These are phyloP conservation scores for Athalia cordata DNA, from an alignment of 2,888 invertebrate genomes.

Conservation along the genomic window DNA sequence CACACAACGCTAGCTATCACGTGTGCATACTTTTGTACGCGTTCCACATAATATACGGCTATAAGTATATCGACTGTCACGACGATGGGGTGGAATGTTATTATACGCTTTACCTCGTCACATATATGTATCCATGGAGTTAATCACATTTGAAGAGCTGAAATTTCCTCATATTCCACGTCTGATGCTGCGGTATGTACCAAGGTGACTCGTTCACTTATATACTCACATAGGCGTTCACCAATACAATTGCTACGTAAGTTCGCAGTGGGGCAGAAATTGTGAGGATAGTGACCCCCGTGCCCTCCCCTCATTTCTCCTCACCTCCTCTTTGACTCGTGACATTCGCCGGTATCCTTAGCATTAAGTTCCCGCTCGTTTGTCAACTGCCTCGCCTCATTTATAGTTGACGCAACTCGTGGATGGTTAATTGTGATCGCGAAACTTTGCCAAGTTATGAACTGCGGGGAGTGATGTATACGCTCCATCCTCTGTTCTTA, in stretches of 20 bases:
- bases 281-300: constrained; percentile 30
- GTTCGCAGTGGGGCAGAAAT: constrained; percentile 29
- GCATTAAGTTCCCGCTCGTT: constrained; percentile 46
- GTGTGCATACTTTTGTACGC: no score
- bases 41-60: no score
- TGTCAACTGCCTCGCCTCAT: constrained; percentile 42
- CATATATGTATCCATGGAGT: not conserved
- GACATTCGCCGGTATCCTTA: constrained; percentile 31
- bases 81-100: no score
- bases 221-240: constrained; percentile 1
- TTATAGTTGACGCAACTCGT: constrained; percentile 38
- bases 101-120: no score
- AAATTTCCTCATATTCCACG: constrained; percentile 7
- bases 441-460: constrained; percentile 45
- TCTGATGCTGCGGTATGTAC: not conserved
- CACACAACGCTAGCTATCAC: no score
- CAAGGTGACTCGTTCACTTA: not conserved
- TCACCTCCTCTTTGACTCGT: not conserved
- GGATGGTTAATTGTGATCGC: constrained; percentile 45
- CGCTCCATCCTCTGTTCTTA: not conserved
- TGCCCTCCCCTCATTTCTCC: not conserved
- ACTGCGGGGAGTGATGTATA: constrained; percentile 39
- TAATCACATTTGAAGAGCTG: constrained; percentile 21
- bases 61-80: no score
- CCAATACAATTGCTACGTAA: not conserved